phyloP scores from a whole-genome alignment of 2,888 invertebrate genomes.

The Anorthoa munda region DNA sequence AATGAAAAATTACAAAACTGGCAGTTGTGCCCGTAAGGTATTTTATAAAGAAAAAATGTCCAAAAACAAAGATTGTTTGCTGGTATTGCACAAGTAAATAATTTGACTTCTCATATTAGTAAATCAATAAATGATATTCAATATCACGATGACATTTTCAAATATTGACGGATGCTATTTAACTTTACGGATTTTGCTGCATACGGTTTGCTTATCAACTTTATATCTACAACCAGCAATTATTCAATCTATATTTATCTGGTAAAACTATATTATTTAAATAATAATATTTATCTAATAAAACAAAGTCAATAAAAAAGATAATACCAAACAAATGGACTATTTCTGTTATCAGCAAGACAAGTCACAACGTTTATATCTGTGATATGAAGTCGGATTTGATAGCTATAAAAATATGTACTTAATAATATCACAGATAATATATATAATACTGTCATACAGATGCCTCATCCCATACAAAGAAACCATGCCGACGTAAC shows the following conservation, averaged over 20 bases:
- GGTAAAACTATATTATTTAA: too few species aligned
- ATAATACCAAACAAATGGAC: background rate
- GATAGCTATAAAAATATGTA: too few species aligned
- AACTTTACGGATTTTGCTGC: background rate
- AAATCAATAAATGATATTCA: slow-evolving; percentile 6
- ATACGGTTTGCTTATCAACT: background rate
- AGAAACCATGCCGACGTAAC: too few species aligned
- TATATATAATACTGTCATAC: too few species aligned
- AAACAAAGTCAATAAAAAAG: background rate
- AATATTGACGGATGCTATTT: background rate
- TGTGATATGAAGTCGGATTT: too few species aligned
- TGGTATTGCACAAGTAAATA: background rate
- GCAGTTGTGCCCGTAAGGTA: too few species aligned
- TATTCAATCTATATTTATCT: background rate
- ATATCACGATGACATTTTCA: background rate
- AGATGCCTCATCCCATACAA: too few species aligned
- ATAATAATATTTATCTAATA: background rate
- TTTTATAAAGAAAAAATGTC: background rate
- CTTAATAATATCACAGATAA: too few species aligned
- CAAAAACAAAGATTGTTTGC: background rate
- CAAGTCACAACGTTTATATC: too few species aligned
- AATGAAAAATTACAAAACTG: too few species aligned
- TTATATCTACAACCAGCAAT: background rate
- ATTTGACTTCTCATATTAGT: background rate
- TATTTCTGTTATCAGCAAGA: background rate